Base-by-base conservation (phyloP, 2,113 vertebrate species). In the Potamarius usumacintae region DNA sequence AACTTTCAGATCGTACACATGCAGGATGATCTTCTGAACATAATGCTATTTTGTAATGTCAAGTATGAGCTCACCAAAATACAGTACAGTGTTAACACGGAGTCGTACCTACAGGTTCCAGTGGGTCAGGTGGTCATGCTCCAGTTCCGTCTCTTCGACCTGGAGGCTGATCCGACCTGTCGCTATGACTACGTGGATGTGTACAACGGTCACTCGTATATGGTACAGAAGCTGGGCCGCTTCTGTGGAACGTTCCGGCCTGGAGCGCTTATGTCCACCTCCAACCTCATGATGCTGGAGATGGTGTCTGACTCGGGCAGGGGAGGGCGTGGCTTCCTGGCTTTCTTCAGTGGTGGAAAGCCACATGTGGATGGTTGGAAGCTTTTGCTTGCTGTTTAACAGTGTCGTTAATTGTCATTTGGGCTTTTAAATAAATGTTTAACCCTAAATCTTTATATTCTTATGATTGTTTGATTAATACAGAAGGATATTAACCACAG, bases 201-300 rank as follows among this genome's bases (percentile, higher is more conserved):
- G 62, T 97, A 96, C 92, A 97, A 96, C 0, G 97, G 97, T 6
- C 95, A 96, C 91, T 82, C 94, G 0, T 92, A 92, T 65, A 89
- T 94, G 0, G 94, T 94, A 52, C 96, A 97, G 93, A 94, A 95
- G 74, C 94, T 98, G 69, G 97, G 97, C 0, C 96, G 96, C 1
- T 97, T 97, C 93, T 98, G 97, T 0, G 97, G 97, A 42, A 98
- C 97, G 0, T 97, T 98, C 92, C 93, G 97, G 5, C 97, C 97
- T 0, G 97, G 97, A 0, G 96, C 97, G 1, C 52, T 98, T 17
- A 96, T 97, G 71, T 95, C 96, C 89, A 96, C 97, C 4, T 94
- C 96, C 89, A 96, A 96, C 95, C 96, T 94, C 86, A 96, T 98
- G 96, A 95, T 96, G 94, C 85, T 98, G 87, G 95, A 95, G 88